Base-by-base conservation (phyloP, 2,113 vertebrate species). In the Pachycephala philippinensis region DNA sequence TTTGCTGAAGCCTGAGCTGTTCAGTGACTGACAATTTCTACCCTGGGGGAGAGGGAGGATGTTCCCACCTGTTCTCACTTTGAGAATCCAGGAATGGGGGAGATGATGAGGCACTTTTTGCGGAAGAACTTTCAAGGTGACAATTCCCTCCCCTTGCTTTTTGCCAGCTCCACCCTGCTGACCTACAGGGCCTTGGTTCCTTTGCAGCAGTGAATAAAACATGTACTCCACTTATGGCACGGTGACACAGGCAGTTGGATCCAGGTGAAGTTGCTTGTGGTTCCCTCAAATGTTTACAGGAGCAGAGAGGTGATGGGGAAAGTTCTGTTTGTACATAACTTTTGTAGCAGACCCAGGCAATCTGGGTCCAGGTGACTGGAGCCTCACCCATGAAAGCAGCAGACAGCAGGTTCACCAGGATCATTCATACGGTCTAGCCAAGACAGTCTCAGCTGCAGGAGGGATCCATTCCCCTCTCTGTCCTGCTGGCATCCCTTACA, bases 361-460 rank as follows among this genome's bases (percentile, higher is more conserved):
- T 22, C 13, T 23, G 13, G n/a, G n/a, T n/a, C n/a, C n/a, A n/a
- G n/a, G 35, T 84, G 81, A 15, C 33, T 6, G 20, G 8, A 50
- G 13, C 44, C 12, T 63, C 35, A 35, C 33, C 33, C 69, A 1
- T n/a, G 44, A 53, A 27, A 82, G 23, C 5, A 39, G 9, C 22
- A 70, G 42, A 44, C 24, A 53, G 5, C 8, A 4, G 0, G 10
- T 19, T 19, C 54, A 65, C 10, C 15, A 42, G 50, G 6, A 6
- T 52, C 2, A 1, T 60, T 65, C 24, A 31, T 37, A 22, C 42
- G 26, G 18, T 59, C 39, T 40, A 0, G 20, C 0, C 19, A 13
- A 23, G n/a, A 27, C 24, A 53, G 45, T 57, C 40, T 52, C 2
- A 0, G 15, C n/a, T 74, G 27, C 47, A 65, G 31, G 5, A 71